Base-by-base conservation (phyloP, 2,797 vertebrate species). In the Gymnodraco acuticeps region DNA sequence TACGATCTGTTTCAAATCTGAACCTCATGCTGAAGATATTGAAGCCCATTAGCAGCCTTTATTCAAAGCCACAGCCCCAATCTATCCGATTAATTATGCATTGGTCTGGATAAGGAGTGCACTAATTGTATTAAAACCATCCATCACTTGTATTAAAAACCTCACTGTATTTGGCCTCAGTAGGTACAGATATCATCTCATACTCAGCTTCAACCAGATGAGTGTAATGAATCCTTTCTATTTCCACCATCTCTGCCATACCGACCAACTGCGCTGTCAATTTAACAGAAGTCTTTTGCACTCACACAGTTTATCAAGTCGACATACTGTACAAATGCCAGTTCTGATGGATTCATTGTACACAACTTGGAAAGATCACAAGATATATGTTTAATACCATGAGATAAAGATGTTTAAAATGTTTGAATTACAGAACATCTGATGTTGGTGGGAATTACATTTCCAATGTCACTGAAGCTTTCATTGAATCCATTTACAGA, bases 81-180 rank as follows among this genome's bases (percentile, higher is more conserved):
- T 93, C 88, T 92, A 91, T 91, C 93, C 85, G 77, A 93, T 94
- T 80, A 95, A 94, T 94, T 90, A 95, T 96, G 90, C 92, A 95
- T 94, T 82, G 87, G 88, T 92, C 86, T 94, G 90, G 84, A 92
- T 87, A 80, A 86, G 78, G 81, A 90, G 84, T 82, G 87, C 80
- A 83, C 87, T 93, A 90, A 85, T 91, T 86, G 87, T 38, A 92
- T 79, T 88, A 75, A 74, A 83, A 83, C 74, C 82, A 93, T 95
- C 87, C 78, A 92, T 95, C 91, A 88, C 58, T 72, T 78, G 74
- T 84, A 90, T 87, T 86, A 82, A 90, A 90, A 88, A 82, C 80
- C 75, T 74, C 60, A 47, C 80, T 55, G 82, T 83, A 90, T 87
- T 91, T 84, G 81, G 81, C 81, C 72, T 75, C 50, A 68, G 73